These are phyloP conservation scores for Chouioia cunea DNA, from an alignment of 2,888 invertebrate species.

Conservation along the genomic window DNA sequence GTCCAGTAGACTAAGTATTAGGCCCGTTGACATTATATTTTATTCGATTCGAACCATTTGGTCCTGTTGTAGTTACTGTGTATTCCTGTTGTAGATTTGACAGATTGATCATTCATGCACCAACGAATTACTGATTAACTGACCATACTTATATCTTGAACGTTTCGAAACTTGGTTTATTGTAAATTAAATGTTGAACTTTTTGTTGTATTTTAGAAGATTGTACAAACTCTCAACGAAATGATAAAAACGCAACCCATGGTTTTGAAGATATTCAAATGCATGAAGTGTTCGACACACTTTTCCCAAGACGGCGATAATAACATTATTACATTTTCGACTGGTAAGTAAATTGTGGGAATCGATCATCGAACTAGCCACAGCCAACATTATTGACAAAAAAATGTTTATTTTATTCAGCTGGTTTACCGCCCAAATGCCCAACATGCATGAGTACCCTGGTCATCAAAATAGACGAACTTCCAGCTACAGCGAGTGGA, in stretches of 20 bases:
- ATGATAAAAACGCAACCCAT: slow-evolving; percentile 70
- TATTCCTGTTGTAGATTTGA: no score
- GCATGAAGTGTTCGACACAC: slow-evolving; percentile 75
- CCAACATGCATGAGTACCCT: slow-evolving; percentile 74
- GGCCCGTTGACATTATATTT: no score
- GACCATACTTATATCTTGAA: no score
- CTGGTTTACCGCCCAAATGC: slow-evolving; percentile 65
- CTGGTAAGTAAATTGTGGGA: slow-evolving; percentile 50
- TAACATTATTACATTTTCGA: slow-evolving; percentile 46
- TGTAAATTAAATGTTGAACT: slow-evolving; percentile 4
- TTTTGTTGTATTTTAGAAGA: slow-evolving; percentile 62
- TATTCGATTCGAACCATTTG: no score
- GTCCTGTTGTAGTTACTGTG: no score
- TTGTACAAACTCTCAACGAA: slow-evolving; percentile 68
- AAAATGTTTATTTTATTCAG: slow-evolving; percentile 9
- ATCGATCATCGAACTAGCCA: no score
- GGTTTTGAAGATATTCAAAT: slow-evolving; percentile 66
- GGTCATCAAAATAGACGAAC: slow-evolving; percentile 71
- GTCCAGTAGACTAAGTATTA: no score
- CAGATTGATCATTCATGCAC: no score
- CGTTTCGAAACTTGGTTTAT: no score
- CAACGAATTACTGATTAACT: no score
- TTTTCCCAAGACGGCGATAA: slow-evolving; percentile 71
- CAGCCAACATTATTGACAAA: no score
- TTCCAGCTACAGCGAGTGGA: slow-evolving; percentile 57